Evolutionary conservation across 92 coral and sea anemone species (phyloP), one percentile per base, ranked within the genome.

Genomic region (Umimayanthus kanabou): DNA sequence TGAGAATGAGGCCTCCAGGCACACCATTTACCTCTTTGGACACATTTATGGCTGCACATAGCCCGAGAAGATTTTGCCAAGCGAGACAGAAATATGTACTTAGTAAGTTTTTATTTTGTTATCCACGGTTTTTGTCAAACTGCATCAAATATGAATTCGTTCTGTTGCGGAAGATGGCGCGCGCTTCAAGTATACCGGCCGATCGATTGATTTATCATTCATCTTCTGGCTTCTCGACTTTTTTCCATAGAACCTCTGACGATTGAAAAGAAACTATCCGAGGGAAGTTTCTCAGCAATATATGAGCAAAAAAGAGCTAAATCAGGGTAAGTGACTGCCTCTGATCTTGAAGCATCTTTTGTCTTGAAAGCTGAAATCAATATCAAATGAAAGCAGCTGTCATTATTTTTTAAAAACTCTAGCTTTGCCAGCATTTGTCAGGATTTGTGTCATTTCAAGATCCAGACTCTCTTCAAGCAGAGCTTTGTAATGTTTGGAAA

Each of bases 21-120:
- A 90, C 94, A 25, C 90, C 94, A 10, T 95, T 95, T 65, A 93
- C 98, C 16, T 95, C 99, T 55, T 89, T 97, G 7, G 99, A 97
- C 80, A 92, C 99, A 47, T 95, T 97, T 82, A 95, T 97, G 99
- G 96, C 99, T 20, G 96, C 99, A 47, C 99, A 97, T 73, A 95
- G 97, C 72, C 97, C 99, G 49, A 92, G 97, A 66, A 90, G 97
- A 93, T 92, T 91, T 84, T 95, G 96, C 92, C 93, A 91, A 87
- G 87, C 92, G 73, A 95, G 98, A 82, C 99, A 95, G 82, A 97
- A 94, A 83, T 97, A 93, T 84, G 87, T 97, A 71, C 90, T 97
- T 71, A 95, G 99, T 97, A 88, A 91, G 99, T 85, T 5, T 87
- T 15, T 72, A 9, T 47, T 77, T 25, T 25, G 65, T 7, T 26